phyloP scores from a whole-genome alignment of 1,140 invertebrate species.

The Acromyrmex heyeri region DNA sequence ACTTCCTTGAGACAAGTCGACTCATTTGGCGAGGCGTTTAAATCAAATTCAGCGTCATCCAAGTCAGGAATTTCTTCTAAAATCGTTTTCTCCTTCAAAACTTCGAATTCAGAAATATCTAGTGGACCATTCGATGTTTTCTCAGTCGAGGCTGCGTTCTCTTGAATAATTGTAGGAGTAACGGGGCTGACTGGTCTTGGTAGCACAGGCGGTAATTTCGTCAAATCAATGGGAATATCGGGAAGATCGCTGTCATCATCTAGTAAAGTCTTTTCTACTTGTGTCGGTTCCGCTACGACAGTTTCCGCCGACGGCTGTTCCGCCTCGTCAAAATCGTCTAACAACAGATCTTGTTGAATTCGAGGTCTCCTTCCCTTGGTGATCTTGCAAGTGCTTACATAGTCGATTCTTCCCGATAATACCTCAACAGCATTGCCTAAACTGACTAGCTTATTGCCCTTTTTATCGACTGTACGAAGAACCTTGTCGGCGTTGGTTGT shows the following conservation, averaged over 20 bases:
- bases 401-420: conserved; percentile 92
- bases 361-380: conserved; percentile 86
- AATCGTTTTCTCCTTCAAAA: conserved; percentile 83
- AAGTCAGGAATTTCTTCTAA: conserved; percentile 84
- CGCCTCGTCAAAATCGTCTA: conserved; percentile 89
- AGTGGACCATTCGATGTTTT: conserved; percentile 69
- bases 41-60: conserved; percentile 86
- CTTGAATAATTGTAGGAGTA: conserved; percentile 45
- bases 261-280: conserved; percentile 89
- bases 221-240: conserved; percentile 88
- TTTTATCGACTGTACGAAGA: conserved; percentile 91
- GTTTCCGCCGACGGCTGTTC: conserved; percentile 43
- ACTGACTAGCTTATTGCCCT: conserved; percentile 93
- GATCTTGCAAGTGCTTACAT: conserved; percentile 88
- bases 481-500: conserved; percentile 95
- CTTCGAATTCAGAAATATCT: conserved; percentile 83
- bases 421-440: conserved; percentile 95
- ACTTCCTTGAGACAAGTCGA: conserved; percentile 77
- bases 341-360: conserved; percentile 88
- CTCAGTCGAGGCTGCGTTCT: conserved; percentile 64
- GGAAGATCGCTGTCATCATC: conserved; percentile 90
- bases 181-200: conserved; percentile 77
- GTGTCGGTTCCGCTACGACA: conserved; percentile 59
- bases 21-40: conserved; percentile 73
- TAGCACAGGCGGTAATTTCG: conserved; percentile 87